phyloP scores from a whole-genome alignment of 2,113 vertebrate species.

The Phalacrocorax aristotelis region DNA sequence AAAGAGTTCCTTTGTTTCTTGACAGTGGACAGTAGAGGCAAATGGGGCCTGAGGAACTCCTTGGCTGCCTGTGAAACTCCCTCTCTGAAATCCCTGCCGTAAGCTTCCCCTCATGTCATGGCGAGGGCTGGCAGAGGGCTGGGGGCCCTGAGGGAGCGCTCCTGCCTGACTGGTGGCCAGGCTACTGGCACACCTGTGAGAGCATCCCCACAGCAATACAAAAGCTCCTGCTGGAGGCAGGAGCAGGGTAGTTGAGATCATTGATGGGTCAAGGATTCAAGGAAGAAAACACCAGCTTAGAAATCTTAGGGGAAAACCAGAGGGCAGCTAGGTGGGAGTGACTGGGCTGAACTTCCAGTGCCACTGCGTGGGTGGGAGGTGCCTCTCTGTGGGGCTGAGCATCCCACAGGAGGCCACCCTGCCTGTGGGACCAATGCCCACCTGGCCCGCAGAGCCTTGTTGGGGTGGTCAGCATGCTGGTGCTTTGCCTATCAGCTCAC shows the following conservation, averaged over 20 bases:
- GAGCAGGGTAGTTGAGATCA: neutral
- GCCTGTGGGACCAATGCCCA: neutral
- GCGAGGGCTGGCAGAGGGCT: neutral
- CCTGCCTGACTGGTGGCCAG: neutral
- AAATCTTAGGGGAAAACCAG: neutral
- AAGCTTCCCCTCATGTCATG: accelerated
- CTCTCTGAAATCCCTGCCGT: accelerated
- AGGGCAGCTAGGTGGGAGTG: neutral
- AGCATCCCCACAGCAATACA: neutral
- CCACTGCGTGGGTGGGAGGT: neutral
- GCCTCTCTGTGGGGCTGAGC: neutral
- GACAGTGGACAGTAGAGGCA: neutral
- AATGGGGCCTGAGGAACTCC: neutral
- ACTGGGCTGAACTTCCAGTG: accelerated
- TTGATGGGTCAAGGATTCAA: neutral
- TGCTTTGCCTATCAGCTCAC: neutral
- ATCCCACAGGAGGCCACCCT: neutral
- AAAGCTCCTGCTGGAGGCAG: neutral
- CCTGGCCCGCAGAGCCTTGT: neutral
- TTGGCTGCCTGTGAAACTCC: neutral
- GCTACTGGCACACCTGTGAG: neutral
- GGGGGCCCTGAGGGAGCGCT: too few species aligned
- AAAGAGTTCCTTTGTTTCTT: neutral
- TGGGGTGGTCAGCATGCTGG: neutral
- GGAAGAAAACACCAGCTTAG: neutral